Evolutionary conservation across 2,113 vertebrate genomes (phyloP).

Genomic region (Hippolais icterina): DNA sequence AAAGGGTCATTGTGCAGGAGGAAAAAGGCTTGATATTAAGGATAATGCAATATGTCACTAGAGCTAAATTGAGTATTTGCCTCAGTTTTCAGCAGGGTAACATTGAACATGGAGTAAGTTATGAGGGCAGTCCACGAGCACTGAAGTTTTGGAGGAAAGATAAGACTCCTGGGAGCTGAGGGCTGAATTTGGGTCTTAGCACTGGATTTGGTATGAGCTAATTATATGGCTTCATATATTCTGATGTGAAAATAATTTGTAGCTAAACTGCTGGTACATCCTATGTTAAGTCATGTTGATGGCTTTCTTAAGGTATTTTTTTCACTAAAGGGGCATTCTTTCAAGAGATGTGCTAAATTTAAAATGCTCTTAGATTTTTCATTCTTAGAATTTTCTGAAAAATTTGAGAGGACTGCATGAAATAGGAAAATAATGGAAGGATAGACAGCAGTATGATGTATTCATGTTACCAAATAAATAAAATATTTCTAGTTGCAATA

Average conservation of each 20-base stretch:
- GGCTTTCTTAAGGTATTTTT: background rate
- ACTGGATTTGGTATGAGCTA: background rate
- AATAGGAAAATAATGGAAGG: background rate
- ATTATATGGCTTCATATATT: background rate
- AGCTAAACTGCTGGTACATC: background rate
- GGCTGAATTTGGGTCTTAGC: background rate
- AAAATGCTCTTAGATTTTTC: background rate
- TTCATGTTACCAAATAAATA: background rate
- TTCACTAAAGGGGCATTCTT: background rate
- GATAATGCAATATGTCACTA: background rate
- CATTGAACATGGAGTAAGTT: background rate
- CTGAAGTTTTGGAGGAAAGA: background rate
- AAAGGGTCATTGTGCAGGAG: background rate
- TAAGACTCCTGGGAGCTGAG: background rate
- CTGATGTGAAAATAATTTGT: background rate
- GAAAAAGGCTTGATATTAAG: background rate
- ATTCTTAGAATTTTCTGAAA: background rate
- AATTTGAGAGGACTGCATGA: background rate
- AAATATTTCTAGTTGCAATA: background rate
- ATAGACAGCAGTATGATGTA: background rate
- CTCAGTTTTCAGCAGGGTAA: background rate
- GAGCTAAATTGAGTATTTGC: background rate
- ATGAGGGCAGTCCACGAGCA: background rate
- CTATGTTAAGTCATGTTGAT: background rate
- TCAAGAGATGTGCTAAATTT: background rate